phyloP scores from a whole-genome alignment of 2,113 vertebrate species.

The Thomomys bottae region DNA sequence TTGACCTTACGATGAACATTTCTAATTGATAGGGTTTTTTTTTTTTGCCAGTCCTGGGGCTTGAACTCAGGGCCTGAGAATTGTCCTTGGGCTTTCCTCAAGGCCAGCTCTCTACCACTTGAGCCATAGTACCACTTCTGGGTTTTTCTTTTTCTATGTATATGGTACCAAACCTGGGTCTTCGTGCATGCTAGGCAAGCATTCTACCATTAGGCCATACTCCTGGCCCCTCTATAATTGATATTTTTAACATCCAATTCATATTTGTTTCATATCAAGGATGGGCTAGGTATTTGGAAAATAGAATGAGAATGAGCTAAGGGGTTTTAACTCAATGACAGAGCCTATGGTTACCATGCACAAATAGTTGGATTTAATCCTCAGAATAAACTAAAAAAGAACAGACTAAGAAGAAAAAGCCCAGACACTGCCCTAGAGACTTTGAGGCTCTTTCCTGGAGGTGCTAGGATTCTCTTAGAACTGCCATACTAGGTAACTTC shows the following conservation, averaged over 20 bases:
- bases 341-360: not conserved
- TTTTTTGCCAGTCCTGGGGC: no score
- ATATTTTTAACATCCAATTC: no score
- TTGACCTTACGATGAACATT: not conserved
- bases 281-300: not conserved
- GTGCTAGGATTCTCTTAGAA: not conserved
- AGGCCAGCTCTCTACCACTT: no score
- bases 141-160: no score
- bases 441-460: not conserved
- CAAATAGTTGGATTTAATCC: not conserved
- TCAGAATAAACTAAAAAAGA: not conserved
- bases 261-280: constrained; percentile 26
- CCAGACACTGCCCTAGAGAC: not conserved
- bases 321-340: not conserved
- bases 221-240: no score
- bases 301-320: not conserved
- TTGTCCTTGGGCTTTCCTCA: no score
- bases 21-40: not conserved
- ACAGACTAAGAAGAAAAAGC: not conserved
- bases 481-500: not conserved
- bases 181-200: no score
- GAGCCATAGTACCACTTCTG: no score
- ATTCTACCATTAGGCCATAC: no score
- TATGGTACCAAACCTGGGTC: no score
- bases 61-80: no score